Percentiles rank a stretch among this genome's conserved stretches.
phyloP scores from a whole-genome alignment of 2,113 vertebrate genomes.

The Oreocharis arfaki region DNA sequence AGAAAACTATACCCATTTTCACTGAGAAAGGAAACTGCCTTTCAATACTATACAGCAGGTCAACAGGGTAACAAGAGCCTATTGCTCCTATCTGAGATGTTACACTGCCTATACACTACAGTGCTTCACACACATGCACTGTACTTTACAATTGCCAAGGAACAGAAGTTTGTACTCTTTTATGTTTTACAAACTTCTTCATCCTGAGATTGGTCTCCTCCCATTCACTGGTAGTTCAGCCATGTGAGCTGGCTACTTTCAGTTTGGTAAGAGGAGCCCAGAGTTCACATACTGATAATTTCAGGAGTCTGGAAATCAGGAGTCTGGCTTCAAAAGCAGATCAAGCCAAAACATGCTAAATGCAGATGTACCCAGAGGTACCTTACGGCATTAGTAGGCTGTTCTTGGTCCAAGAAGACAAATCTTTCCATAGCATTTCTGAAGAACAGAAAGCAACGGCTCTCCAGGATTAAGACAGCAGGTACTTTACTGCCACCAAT shows the following conservation, averaged over 20 bases:
- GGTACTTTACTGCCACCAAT: not conserved
- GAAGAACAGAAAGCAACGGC: slow-evolving; percentile 15
- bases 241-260: not conserved
- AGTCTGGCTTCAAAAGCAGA: not conserved
- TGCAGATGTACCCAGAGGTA: not conserved
- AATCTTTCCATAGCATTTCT: not conserved
- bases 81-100: not conserved
- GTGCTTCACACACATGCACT: not conserved
- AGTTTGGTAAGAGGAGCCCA: not conserved
- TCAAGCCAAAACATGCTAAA: not conserved
- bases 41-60: not conserved
- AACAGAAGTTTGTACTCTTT: not conserved
- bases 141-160: not conserved
- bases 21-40: not conserved
- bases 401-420: not conserved
- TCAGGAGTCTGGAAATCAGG: not conserved
- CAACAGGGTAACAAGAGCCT: not conserved
- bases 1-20: not conserved
- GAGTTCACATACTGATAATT: not conserved
- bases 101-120: not conserved
- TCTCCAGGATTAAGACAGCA: not conserved
- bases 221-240: not conserved
- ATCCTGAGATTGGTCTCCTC: not conserved
- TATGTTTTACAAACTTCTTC: not conserved
- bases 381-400: not conserved